Conservation (phyloP, 2,113 vertebrate species). For the Etheostoma spectabile region DNA sequence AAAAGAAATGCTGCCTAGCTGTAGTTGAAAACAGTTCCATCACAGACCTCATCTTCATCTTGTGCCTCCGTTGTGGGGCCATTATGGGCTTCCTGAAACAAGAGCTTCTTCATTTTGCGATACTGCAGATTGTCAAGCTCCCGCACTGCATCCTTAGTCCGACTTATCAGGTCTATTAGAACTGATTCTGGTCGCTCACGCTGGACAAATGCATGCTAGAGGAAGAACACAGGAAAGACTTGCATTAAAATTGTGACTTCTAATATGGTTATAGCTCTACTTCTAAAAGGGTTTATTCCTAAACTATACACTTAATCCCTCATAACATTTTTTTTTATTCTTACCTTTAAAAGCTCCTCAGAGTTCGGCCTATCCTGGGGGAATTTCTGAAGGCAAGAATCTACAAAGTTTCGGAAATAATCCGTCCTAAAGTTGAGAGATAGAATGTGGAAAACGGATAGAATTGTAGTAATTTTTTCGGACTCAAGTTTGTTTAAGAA, state of each 20-base stretch:
- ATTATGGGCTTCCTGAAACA: constrained; percentile 98
- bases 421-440: constrained; percentile 89
- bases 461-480: constrained; percentile 17
- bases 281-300: no score
- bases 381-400: constrained; percentile 99
- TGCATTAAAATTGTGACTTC: constrained; percentile 1
- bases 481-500: background rate
- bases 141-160: constrained; percentile 98
- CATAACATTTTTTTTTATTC: background rate
- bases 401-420: constrained; percentile 99
- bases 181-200: constrained; percentile 95
- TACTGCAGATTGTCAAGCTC: constrained; percentile 99
- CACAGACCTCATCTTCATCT: constrained; percentile 95
- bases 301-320: background rate
- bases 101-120: constrained; percentile 99
- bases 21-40: background rate
- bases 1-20: constrained; percentile 6
- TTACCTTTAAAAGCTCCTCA: constrained; percentile 97
- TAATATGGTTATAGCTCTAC: background rate
- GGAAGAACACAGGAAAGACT: constrained; percentile 18
- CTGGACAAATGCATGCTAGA: constrained; percentile 96
- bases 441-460: constrained; percentile 39
- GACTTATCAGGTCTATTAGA: constrained; percentile 96
- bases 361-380: constrained; percentile 98
- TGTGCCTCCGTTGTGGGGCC: constrained; percentile 93